phyloP scores from a whole-genome alignment of 2,797 vertebrate species.

The Tragelaphus eurycerus region DNA sequence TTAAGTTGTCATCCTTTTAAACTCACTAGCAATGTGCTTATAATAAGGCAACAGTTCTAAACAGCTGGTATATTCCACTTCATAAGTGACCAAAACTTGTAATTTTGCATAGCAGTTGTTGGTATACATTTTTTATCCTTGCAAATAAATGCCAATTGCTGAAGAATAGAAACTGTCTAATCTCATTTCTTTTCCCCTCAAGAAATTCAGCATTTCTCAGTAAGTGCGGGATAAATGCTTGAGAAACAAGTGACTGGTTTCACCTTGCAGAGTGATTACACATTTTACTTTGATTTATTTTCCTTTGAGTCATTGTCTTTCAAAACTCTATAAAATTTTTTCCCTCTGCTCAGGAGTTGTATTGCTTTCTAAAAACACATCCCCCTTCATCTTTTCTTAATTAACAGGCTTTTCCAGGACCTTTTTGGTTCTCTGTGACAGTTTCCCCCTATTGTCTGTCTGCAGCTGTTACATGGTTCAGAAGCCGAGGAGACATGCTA shows the following conservation, averaged over 20 bases:
- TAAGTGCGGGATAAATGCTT: background rate
- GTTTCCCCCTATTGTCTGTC: slow-evolving; percentile 67
- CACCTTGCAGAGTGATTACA: background rate
- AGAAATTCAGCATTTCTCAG: background rate
- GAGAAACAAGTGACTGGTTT: background rate
- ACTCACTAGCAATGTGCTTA: background rate
- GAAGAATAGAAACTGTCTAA: background rate
- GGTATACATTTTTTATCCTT: slow-evolving; percentile 1
- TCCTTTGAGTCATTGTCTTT: background rate
- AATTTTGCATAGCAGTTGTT: slow-evolving; percentile 9
- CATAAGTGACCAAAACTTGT: background rate
- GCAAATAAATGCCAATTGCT: background rate
- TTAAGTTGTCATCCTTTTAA: background rate
- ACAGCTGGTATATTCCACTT: background rate
- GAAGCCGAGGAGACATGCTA: slow-evolving; percentile 61
- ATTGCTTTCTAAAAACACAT: slow-evolving; percentile 33
- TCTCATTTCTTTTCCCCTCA: background rate
- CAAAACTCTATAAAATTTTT: slow-evolving; percentile 21
- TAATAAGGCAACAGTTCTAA: background rate
- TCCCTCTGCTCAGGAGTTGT: slow-evolving; percentile 19
- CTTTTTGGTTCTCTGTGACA: slow-evolving; percentile 4
- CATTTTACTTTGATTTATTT: slow-evolving; percentile 37
- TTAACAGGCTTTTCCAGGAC: slow-evolving; percentile 41
- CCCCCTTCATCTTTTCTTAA: slow-evolving; percentile 61
- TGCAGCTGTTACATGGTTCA: slow-evolving; percentile 61